Evolutionary conservation across 2,113 vertebrate species (phyloP).

Genomic region (Orientallactaga bullata): DNA sequence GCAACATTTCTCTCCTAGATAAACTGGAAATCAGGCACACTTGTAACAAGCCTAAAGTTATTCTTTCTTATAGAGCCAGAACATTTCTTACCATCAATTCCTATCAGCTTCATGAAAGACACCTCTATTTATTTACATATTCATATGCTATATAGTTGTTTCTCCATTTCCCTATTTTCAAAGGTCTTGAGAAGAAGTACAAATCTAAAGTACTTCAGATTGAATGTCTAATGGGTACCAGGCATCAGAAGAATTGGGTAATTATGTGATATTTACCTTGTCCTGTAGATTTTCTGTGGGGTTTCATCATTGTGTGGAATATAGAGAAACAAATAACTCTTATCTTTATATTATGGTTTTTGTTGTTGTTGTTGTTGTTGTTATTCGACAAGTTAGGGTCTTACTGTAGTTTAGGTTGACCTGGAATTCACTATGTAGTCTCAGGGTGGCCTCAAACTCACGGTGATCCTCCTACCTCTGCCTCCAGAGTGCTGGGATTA

Average conservation of each 20-base stretch:
- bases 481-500: too few relatives aligned
- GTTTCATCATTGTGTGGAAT: neutral
- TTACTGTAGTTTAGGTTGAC: too few relatives aligned
- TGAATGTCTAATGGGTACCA: neutral
- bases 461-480: too few relatives aligned
- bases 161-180: neutral
- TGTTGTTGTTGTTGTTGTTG: too few relatives aligned
- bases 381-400: too few relatives aligned
- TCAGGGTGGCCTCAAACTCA: too few relatives aligned
- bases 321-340: conserved; percentile 5
- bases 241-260: neutral
- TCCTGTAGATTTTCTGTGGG: neutral
- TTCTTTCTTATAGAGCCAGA: neutral
- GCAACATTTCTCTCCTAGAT: neutral
- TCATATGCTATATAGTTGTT: neutral
- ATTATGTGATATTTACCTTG: neutral
- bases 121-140: neutral
- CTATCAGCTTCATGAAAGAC: neutral
- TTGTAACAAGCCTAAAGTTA: neutral
- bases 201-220: neutral
- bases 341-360: neutral
- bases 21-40: neutral
- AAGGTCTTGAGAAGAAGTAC: neutral
- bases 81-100: neutral
- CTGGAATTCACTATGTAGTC: too few relatives aligned